These are phyloP conservation scores for Drosophila barbarae DNA, from an alignment of 2,888 invertebrate genomes.

Conservation along the genomic window DNA sequence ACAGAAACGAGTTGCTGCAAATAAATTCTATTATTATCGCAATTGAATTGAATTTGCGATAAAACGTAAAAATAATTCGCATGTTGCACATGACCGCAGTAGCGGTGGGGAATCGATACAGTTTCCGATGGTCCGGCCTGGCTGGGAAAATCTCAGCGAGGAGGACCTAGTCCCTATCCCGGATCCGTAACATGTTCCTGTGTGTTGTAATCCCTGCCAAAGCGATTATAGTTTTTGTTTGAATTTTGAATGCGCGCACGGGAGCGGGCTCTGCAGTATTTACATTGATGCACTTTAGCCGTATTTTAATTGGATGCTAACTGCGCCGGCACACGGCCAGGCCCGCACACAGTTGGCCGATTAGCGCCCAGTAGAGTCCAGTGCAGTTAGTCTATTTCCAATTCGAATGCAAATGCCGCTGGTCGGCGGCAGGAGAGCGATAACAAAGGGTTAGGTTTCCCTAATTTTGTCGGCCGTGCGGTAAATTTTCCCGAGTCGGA, in stretches of 20 bases:
- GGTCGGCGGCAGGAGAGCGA: slow-evolving; percentile 39
- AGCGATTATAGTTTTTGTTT: slow-evolving; percentile 61
- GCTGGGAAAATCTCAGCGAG: slow-evolving; percentile 40
- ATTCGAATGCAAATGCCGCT: slow-evolving; percentile 60
- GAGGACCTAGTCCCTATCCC: slow-evolving; percentile 23
- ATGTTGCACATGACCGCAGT: slow-evolving; percentile 48
- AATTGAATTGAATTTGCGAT: slow-evolving; percentile 66
- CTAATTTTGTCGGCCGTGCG: slow-evolving; percentile 30
- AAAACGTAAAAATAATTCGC: slow-evolving; percentile 62
- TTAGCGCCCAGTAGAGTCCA: slow-evolving; percentile 61
- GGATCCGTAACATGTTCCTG: slow-evolving; percentile 36
- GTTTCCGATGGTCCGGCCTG: slow-evolving; percentile 20
- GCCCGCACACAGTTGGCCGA: slow-evolving; percentile 33
- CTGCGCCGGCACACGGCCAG: slow-evolving; percentile 13
- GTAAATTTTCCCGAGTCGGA: slow-evolving; percentile 25
- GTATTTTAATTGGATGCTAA: slow-evolving; percentile 68
- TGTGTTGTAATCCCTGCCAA: slow-evolving; percentile 57
- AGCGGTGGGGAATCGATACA: slow-evolving; percentile 16
- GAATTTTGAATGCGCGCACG: slow-evolving; percentile 45
- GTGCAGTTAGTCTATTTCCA: slow-evolving; percentile 54
- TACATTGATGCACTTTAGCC: slow-evolving; percentile 57
- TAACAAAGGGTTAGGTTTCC: slow-evolving; percentile 45
- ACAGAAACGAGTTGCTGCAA: slow-evolving; percentile 66
- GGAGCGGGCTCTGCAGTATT: slow-evolving; percentile 29
- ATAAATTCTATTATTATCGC: slow-evolving; percentile 71